Percentiles rank a stretch among this genome's conserved stretches.
phyloP scores from a whole-genome alignment of 2,113 vertebrate species.

The Apodemus speciosus region DNA sequence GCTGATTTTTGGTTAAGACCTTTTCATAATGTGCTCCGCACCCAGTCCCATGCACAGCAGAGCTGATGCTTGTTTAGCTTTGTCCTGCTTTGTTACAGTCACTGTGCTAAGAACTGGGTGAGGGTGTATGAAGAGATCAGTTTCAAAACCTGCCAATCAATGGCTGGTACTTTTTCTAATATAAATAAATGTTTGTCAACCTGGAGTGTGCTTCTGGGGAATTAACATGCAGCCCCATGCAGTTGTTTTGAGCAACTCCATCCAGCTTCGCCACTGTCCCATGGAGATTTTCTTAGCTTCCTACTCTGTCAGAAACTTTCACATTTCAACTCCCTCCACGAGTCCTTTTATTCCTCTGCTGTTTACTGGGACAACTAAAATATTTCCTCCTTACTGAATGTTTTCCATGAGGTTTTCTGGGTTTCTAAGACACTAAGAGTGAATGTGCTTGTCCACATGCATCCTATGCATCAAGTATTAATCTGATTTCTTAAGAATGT shows the following conservation, averaged over 20 bases:
- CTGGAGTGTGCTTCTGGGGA: not conserved
- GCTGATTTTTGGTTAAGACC: not conserved
- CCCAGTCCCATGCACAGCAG: not conserved
- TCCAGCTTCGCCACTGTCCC: not conserved
- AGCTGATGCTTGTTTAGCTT: not conserved
- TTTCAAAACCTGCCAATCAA: not conserved
- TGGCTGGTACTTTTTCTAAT: no score
- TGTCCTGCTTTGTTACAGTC: not conserved
- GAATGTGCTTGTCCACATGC: not conserved
- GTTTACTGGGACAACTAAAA: not conserved
- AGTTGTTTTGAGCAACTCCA: not conserved
- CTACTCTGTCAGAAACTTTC: not conserved
- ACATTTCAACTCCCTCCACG: not conserved
- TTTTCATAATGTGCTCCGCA: not conserved
- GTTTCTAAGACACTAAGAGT: not conserved
- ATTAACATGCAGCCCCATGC: not conserved
- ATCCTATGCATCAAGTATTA: not conserved
- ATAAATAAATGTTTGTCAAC: not conserved
- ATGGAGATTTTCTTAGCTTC: not conserved
- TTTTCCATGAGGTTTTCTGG: not conserved
- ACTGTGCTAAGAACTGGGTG: not conserved
- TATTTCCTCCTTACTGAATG: not conserved
- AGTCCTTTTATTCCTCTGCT: not conserved
- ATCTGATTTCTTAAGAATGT: not conserved
- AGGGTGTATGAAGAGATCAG: not conserved